Conservation (phyloP, 2,888 invertebrate species). For the Tillus elongatus region DNA sequence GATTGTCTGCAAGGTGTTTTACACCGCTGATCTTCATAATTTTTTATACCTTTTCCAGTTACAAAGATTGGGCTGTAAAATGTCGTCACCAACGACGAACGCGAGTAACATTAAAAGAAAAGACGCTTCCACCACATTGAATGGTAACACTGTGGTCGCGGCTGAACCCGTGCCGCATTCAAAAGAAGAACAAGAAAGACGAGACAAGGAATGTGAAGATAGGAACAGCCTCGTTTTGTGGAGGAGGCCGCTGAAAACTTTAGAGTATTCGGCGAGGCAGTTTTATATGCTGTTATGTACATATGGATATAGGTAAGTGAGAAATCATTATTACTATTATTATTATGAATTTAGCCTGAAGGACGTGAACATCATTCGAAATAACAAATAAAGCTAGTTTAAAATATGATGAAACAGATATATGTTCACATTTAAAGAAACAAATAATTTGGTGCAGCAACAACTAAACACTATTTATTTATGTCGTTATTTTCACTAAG, state of each 20-base stretch:
- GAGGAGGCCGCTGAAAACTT: conserved; percentile 68
- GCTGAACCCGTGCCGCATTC: conserved; percentile 20
- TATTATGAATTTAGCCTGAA: too few species aligned
- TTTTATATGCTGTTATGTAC: conserved; percentile 53
- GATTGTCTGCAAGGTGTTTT: too few species aligned
- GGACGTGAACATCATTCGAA: too few species aligned
- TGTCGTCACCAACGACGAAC: conserved; percentile 42
- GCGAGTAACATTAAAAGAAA: too few species aligned
- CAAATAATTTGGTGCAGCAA: too few species aligned
- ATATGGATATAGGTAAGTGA: conserved; percentile 49
- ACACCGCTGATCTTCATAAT: too few species aligned
- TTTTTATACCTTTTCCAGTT: conserved; percentile 42
- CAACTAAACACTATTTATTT: too few species aligned
- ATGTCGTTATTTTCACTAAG: too few species aligned
- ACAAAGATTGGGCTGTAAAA: conserved; percentile 57
- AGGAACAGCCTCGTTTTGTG: conserved; percentile 64
- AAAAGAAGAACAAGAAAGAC: conserved; percentile 23
- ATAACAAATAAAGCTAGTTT: too few species aligned
- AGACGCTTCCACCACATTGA: conserved; percentile 25
- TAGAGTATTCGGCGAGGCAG: conserved; percentile 73
- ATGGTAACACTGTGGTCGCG: conserved; percentile 24
- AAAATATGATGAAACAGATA: too few species aligned
- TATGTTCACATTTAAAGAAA: too few species aligned
- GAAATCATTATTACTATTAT: background rate
- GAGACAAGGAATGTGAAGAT: conserved; percentile 49